phyloP scores from a whole-genome alignment of 30 jellyfish, hydroid and myxozoan species.

The Pseudorhiza aurosa region DNA sequence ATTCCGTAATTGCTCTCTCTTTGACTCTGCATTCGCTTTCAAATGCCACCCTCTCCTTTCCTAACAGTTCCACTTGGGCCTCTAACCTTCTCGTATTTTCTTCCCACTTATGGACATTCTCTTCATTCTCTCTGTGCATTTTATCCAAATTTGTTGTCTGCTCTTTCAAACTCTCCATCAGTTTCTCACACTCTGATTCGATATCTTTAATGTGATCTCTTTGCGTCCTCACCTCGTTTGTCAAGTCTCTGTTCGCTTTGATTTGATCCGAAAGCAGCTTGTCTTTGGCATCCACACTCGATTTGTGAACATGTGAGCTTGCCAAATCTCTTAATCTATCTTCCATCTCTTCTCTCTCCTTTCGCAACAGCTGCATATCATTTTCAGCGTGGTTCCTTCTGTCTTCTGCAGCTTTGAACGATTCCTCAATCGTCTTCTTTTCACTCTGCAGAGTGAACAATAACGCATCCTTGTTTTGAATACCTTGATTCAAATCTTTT shows the following conservation, averaged over 20 bases:
- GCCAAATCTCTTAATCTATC: conserved; percentile 37
- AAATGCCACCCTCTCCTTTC: not conserved
- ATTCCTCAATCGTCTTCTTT: conserved; percentile 29
- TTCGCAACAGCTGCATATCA: conserved; percentile 32
- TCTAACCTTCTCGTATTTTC: not conserved
- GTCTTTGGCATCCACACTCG: conserved; percentile 55
- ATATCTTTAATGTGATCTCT: conserved; percentile 34
- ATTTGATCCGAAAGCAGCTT: conserved; percentile 54
- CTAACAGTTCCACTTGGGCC: conserved; percentile 23
- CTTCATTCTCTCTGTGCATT: conserved; percentile 26
- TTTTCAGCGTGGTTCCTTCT: conserved; percentile 8
- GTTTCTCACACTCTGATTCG: conserved; percentile 37
- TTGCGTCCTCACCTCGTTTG: conserved; percentile 42
- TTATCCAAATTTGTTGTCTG: not conserved
- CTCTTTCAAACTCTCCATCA: not conserved
- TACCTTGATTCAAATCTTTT: conserved; percentile 14
- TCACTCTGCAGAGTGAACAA: conserved; percentile 32
- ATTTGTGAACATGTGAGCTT: conserved; percentile 51
- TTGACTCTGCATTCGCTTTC: conserved; percentile 6
- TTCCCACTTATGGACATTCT: conserved; percentile 7
- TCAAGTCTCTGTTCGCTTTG: conserved; percentile 27
- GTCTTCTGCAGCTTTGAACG: conserved; percentile 13
- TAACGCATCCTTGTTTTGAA: conserved; percentile 22
- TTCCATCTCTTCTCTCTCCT: conserved; percentile 33
- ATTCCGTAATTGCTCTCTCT: not conserved